phyloP scores from a whole-genome alignment of 92 coral and sea anemone genomes.

The Phenganax subtilis region DNA sequence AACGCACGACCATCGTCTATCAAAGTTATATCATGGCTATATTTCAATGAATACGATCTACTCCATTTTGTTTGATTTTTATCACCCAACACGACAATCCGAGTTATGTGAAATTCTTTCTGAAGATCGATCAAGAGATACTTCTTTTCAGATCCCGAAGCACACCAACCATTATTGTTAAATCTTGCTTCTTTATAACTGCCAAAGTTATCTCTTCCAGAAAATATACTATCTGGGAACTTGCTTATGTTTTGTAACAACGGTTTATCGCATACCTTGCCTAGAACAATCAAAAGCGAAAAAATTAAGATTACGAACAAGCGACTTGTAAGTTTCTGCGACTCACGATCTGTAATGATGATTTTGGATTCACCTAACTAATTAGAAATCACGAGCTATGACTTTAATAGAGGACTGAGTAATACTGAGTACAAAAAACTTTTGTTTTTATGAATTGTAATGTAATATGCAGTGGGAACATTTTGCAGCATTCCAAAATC shows the following conservation, averaged over 20 bases:
- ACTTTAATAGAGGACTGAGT: too few relatives aligned
- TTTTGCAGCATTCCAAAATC: too few relatives aligned
- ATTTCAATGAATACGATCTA: neutral
- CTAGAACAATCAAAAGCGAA: neutral
- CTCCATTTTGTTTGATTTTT: neutral
- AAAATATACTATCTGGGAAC: neutral
- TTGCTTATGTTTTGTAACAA: neutral
- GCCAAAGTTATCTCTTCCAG: neutral
- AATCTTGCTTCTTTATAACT: neutral
- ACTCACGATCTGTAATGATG: too few relatives aligned
- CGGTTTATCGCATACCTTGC: neutral
- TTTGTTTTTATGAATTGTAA: too few relatives aligned
- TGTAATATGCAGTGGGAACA: too few relatives aligned
- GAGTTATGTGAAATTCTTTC: neutral
- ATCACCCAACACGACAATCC: neutral
- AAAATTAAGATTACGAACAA: too few relatives aligned
- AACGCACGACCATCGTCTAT: neutral
- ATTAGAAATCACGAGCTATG: too few relatives aligned
- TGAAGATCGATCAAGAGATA: slow-evolving; percentile 1
- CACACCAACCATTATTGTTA: neutral
- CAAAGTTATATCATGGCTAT: neutral
- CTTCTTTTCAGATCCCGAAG: neutral
- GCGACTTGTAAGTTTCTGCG: too few relatives aligned
- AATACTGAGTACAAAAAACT: too few relatives aligned
- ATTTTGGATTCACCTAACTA: too few relatives aligned